Evolutionary conservation across 2,888 invertebrate species (phyloP), one percentile per base, ranked within the genome.

Genomic region (Lasiommata megera): DNA sequence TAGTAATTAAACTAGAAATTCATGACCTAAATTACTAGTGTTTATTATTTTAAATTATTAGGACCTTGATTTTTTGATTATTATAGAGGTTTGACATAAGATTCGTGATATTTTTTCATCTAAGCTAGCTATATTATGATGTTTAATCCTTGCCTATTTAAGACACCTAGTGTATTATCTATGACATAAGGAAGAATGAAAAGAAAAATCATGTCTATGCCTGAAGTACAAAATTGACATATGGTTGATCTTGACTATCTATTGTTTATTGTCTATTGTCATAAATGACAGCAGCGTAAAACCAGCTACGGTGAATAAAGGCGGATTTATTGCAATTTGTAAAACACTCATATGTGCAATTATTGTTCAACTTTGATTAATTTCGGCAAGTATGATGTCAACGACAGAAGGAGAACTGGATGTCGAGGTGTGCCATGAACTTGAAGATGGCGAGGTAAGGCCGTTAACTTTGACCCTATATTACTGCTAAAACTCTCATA

Each of bases 391-490:
- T 61, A 88, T 88, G 87, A 91, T 91, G 90, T 90, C 90, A 60
- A 88, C 90, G 56, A 93, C 93, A 88, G 93, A 93, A 80, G 92
- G 92, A 68, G 93, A 93, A 74, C 76, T 92, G 67, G 85, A 92
- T 67, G 84, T 93, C 62, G 88, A 92, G 62, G 90, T 92, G 69
- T 89, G 92, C 67, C 92, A 92, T 64, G 94, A 93, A 76, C 81
- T 92, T 61, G 93, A 94, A 74, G 94, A 94, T 62, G 94, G 94
- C 71, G 94, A 94, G 92, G 94, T 94, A 84, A 89, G 84, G 77
- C 55, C 54, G 56, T 55, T 52, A 53, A 37, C 29, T 57, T 63
- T 54, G 17, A 31, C 48, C 9, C 43, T 43, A 23, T 8, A 18
- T 37, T 46, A 17, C 18, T 34, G 11, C 14, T 31, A 16, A 18